A percentile compares a stretch with the other conserved stretches of the same genome.
Evolutionary conservation across 1,140 invertebrate genomes (phyloP).

Genomic region (Bradysia coprophila): DNA sequence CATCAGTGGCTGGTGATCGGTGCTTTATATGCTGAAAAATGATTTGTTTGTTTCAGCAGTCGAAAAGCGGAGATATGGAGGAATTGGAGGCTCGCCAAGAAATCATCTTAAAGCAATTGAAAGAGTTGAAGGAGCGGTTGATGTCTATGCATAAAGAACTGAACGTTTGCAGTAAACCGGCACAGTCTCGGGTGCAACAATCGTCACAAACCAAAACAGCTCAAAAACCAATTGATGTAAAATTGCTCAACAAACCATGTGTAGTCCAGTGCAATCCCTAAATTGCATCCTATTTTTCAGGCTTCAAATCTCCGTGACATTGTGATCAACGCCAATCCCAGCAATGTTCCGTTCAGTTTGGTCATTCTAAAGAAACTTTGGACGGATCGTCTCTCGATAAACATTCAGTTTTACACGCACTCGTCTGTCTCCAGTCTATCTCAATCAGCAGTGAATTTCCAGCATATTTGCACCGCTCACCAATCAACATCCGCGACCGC

Average conservation of each 20-base stretch:
- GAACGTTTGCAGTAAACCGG: neutral
- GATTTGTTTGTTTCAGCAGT: neutral
- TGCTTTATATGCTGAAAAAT: neutral
- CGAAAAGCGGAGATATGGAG: neutral
- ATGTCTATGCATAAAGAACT: neutral
- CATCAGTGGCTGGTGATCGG: neutral
- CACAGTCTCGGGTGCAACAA: too few relatives aligned
- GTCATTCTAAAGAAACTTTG: neutral
- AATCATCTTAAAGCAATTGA: neutral
- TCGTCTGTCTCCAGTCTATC: neutral
- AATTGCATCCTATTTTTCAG: neutral
- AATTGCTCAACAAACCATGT: neutral
- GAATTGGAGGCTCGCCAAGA: neutral
- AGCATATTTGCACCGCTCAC: neutral
- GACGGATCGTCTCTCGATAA: neutral
- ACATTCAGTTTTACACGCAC: neutral
- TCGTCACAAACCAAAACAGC: neutral
- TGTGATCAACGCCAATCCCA: neutral
- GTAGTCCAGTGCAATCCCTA: neutral
- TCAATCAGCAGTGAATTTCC: neutral
- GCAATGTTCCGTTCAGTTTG: neutral
- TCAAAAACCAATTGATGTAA: neutral
- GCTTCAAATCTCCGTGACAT: neutral
- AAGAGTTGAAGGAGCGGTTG: neutral
- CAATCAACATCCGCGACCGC: neutral